Evolutionary conservation across 1,140 invertebrate species (phyloP).

Genomic region (Anthonomus grandis): DNA sequence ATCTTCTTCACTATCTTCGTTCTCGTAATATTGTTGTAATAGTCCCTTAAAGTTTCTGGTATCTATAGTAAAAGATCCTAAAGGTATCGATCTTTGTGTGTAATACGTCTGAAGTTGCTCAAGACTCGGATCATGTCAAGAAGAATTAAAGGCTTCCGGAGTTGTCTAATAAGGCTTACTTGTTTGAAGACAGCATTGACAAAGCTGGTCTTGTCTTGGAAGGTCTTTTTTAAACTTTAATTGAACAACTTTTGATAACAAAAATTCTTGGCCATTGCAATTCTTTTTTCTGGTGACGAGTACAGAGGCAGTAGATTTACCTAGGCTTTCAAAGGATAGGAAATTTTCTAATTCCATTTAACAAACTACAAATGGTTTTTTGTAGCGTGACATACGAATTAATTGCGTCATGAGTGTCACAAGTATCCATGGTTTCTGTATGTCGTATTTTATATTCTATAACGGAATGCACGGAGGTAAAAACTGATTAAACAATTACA

Average conservation of each 20-base stretch:
- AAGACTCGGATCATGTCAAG: background rate
- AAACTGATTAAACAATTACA: no score
- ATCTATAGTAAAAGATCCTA: background rate
- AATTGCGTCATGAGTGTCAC: background rate
- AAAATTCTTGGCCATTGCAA: no score
- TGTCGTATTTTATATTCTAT: background rate
- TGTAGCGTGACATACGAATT: background rate
- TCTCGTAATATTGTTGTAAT: background rate
- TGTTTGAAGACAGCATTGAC: background rate
- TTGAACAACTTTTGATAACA: no score
- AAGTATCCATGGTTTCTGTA: background rate
- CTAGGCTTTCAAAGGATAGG: no score
- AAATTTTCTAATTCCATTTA: background rate
- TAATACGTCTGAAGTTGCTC: background rate
- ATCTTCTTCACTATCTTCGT: no score
- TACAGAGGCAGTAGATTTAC: background rate
- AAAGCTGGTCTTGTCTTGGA: no score
- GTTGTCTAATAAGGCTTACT: no score
- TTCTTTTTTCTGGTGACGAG: no score
- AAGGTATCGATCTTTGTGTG: background rate
- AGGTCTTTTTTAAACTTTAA: no score
- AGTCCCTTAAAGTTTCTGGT: background rate
- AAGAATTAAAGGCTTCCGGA: background rate
- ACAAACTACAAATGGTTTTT: no score
- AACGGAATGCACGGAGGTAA: no score